A percentile compares a stretch with the other conserved stretches of the same genome.
These are phyloP conservation scores for Hypotaenidia okinawae DNA, from an alignment of 2,797 vertebrate species.

Conservation along the genomic window DNA sequence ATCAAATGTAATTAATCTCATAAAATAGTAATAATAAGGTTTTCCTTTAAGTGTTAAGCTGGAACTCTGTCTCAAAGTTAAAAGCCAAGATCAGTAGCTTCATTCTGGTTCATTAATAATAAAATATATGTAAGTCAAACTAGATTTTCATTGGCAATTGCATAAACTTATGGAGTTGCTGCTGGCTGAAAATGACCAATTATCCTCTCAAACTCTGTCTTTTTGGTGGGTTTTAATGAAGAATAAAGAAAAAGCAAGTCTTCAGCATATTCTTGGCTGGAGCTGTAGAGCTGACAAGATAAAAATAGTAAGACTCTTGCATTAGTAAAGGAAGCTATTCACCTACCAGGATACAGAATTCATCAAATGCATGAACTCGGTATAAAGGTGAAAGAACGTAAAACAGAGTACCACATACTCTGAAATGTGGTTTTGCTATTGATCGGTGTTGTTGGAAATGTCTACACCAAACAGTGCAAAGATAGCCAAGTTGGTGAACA, in stretches of 20 bases:
- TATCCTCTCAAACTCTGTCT: background rate
- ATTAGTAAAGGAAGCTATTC: background rate
- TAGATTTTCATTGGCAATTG: background rate
- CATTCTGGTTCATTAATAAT: background rate
- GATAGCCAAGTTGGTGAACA: background rate
- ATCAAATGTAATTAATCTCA: background rate
- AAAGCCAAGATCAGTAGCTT: background rate
- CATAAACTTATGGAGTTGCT: background rate
- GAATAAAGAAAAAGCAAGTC: background rate
- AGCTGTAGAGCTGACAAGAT: background rate
- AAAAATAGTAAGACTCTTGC: background rate
- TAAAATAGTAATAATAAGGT: background rate
- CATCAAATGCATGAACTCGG: background rate
- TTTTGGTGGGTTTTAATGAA: background rate
- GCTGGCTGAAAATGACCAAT: background rate
- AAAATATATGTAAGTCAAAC: background rate
- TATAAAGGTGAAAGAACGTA: background rate
- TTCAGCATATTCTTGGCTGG: background rate
- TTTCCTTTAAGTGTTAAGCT: background rate
- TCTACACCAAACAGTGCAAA: background rate
- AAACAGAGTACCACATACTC: background rate
- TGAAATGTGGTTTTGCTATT: background rate
- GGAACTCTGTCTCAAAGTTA: background rate
- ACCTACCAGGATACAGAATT: background rate
- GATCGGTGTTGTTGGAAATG: background rate